These are phyloP conservation scores for Cephonodes hylas DNA, from an alignment of 2,888 invertebrate genomes.

Conservation along the genomic window DNA sequence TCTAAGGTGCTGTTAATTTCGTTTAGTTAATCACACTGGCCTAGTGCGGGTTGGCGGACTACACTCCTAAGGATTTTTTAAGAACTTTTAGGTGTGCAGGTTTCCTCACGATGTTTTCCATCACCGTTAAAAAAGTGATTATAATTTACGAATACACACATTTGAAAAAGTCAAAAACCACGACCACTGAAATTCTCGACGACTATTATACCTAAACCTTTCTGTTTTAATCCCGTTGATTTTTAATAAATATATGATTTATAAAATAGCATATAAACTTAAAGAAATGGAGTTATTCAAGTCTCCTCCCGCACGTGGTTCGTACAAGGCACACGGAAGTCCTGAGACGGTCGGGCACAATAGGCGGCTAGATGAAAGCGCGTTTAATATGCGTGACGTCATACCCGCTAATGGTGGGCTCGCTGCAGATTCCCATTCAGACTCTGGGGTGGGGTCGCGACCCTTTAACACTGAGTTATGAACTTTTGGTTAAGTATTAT, in stretches of 20 bases:
- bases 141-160: too few relatives aligned
- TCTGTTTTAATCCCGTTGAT: neutral
- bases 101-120: too few relatives aligned
- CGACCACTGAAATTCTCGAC: too few relatives aligned
- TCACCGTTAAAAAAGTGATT: too few relatives aligned
- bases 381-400: slow-evolving; percentile 73
- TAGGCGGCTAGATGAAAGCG: slow-evolving; percentile 75
- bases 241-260: too few relatives aligned
- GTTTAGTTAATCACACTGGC: too few relatives aligned
- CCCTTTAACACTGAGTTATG: neutral
- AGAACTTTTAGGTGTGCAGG: too few relatives aligned
- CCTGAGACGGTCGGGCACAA: slow-evolving; percentile 51
- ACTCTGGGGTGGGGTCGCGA: neutral
- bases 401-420: slow-evolving; percentile 52
- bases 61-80: too few relatives aligned
- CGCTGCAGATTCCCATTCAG: neutral
- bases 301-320: slow-evolving; percentile 1
- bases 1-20: too few relatives aligned
- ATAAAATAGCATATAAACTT: neutral
- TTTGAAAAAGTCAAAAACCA: too few relatives aligned
- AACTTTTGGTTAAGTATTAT: neutral
- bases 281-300: neutral
- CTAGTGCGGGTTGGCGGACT: too few relatives aligned
- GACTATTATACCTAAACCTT: too few relatives aligned
- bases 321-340: slow-evolving; percentile 61